phyloP scores from a whole-genome alignment of 2,888 invertebrate species.

The Hydriomena furcata region DNA sequence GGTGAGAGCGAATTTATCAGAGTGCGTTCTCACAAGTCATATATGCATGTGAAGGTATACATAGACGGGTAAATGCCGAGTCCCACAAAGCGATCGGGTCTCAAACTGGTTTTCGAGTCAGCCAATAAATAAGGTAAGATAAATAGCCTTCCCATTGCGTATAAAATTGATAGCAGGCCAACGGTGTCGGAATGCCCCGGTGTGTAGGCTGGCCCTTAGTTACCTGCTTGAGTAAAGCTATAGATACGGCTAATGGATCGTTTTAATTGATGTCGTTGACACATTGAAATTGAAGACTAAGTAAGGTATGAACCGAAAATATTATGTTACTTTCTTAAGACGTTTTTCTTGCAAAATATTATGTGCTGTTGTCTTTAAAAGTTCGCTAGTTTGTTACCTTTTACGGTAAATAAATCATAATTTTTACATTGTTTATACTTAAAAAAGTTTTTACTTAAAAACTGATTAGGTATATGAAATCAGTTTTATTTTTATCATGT shows the following conservation, averaged over 20 bases:
- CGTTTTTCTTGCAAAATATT: neutral
- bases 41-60: slow-evolving; percentile 50
- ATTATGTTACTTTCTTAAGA: slow-evolving; percentile 2
- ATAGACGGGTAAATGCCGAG: slow-evolving; percentile 61
- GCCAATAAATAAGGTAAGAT: slow-evolving; percentile 81
- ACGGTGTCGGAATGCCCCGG: slow-evolving; percentile 65
- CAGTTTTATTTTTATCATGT: no score
- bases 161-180: slow-evolving; percentile 80
- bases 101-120: slow-evolving; percentile 76
- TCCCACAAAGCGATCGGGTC: slow-evolving; percentile 63
- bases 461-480: no score
- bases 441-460: no score
- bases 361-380: neutral
- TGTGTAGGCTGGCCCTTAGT: slow-evolving; percentile 62
- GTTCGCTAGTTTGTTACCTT: no score
- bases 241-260: slow-evolving; percentile 58
- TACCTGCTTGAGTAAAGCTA: slow-evolving; percentile 47
- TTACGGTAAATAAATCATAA: no score
- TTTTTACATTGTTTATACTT: no score
- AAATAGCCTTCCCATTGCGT: slow-evolving; percentile 78
- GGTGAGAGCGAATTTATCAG: slow-evolving; percentile 43
- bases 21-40: slow-evolving; percentile 50
- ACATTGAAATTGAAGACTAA: slow-evolving; percentile 21
- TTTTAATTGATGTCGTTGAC: slow-evolving; percentile 50
- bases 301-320: slow-evolving; percentile 7